These are phyloP conservation scores for Hydra vulgaris DNA, from an alignment of 30 jellyfish, hydroid and myxozoan genomes.

Conservation along the genomic window DNA sequence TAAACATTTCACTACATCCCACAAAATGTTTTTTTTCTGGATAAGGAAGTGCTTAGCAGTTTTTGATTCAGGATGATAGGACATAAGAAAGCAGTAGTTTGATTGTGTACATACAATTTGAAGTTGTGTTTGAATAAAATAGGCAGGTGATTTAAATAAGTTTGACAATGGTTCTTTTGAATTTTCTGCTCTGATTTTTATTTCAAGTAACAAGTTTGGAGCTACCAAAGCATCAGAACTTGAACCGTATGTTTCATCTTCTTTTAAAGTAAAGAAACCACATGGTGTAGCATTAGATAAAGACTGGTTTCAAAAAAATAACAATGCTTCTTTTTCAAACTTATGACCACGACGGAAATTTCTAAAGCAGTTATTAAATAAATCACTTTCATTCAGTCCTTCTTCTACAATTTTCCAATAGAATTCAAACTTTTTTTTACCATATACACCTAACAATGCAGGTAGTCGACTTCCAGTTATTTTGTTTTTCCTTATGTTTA, in stretches of 20 bases:
- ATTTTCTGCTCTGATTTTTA: constrained; percentile 17
- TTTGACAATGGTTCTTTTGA: background rate
- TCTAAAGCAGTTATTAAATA: constrained; percentile 2
- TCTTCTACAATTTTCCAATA: constrained; percentile 14
- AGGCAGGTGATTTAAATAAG: background rate
- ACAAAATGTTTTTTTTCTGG: too few species aligned
- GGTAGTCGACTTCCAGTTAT: constrained; percentile 31
- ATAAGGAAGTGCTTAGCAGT: too few species aligned
- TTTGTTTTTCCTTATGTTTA: constrained; percentile 11
- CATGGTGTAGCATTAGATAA: background rate
- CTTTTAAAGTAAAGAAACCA: constrained; percentile 14
- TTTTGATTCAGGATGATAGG: too few species aligned
- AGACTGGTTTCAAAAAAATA: background rate
- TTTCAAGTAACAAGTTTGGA: constrained; percentile 4
- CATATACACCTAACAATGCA: constrained; percentile 16
- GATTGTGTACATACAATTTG: constrained; percentile 13
- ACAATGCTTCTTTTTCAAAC: constrained; percentile 8
- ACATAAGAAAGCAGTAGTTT: background rate
- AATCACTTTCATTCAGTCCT: constrained; percentile 7
- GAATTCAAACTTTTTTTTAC: constrained; percentile 4
- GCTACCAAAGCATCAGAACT: constrained; percentile 22
- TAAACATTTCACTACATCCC: too few species aligned
- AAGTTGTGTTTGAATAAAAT: constrained; percentile 6
- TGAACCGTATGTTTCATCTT: constrained; percentile 13
- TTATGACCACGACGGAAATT: constrained; percentile 21